These are phyloP conservation scores for Catotricha subobsoleta DNA, from an alignment of 2,888 invertebrate species.

Conservation along the genomic window DNA sequence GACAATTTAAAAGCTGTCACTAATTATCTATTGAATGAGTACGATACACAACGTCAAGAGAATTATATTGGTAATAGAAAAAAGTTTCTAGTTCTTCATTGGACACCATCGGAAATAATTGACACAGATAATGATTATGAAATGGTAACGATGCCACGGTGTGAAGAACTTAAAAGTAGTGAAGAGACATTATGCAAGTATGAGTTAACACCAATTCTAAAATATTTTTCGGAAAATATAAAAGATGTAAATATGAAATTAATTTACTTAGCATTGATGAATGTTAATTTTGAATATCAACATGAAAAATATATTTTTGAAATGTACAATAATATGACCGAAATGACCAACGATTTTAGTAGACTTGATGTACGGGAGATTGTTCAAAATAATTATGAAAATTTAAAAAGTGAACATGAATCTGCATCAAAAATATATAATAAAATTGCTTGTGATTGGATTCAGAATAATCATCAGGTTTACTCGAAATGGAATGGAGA, in stretches of 20 bases:
- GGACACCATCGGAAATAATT: conserved; percentile 46
- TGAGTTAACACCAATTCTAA: conserved; percentile 47
- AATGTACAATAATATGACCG: conserved; percentile 4
- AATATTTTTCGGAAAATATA: conserved; percentile 43
- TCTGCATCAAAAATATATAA: conserved; percentile 14
- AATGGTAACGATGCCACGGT: conserved; percentile 44
- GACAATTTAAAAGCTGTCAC: conserved; percentile 32
- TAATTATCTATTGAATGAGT: conserved; percentile 20
- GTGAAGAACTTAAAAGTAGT: conserved; percentile 28
- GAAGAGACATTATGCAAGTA: conserved; percentile 38
- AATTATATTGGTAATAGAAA: conserved; percentile 14
- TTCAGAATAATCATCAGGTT: conserved; percentile 29
- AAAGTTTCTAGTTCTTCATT: conserved; percentile 41
- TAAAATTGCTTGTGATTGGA: conserved; percentile 46
- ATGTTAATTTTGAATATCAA: background rate
- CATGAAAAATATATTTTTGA: background rate
- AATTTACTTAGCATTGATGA: background rate
- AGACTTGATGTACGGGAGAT: no score
- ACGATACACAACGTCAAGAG: conserved; percentile 13
- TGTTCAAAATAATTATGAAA: no score
- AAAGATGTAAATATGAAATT: conserved; percentile 29
- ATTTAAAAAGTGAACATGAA: background rate
- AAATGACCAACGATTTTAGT: background rate
- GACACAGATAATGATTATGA: conserved; percentile 31
- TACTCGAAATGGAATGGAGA: conserved; percentile 32